These are phyloP conservation scores for Parasteatoda lunata DNA, from an alignment of 2,888 invertebrate genomes.

Conservation along the genomic window DNA sequence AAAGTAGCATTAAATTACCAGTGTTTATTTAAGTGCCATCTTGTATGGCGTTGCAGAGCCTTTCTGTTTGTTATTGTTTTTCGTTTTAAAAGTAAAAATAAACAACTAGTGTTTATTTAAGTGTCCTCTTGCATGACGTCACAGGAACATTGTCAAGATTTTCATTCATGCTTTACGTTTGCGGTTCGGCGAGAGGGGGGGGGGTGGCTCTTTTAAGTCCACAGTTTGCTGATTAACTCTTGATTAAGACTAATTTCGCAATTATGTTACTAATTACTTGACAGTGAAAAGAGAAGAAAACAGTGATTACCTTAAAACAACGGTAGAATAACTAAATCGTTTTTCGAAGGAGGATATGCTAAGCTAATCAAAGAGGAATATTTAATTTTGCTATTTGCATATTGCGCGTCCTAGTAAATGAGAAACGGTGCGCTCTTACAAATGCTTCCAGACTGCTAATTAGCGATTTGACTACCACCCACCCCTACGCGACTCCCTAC, in stretches of 20 bases:
- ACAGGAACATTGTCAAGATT: too few species aligned
- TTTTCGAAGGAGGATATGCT: conserved; percentile 54
- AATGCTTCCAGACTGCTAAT: conserved; percentile 47
- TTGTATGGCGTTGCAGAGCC: too few species aligned
- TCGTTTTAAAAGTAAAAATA: too few species aligned
- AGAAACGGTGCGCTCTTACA: conserved; percentile 27
- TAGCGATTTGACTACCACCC: conserved; percentile 43
- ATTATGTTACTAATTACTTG: conserved; percentile 61
- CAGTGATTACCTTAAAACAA: conserved; percentile 58
- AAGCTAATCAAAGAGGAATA: conserved; percentile 66
- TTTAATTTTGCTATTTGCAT: conserved; percentile 67
- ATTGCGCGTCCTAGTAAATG: conserved; percentile 44
- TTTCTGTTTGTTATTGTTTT: too few species aligned
- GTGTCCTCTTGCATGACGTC: too few species aligned
- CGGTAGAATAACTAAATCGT: conserved; percentile 60
- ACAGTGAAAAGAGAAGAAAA: conserved; percentile 9
- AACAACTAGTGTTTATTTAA: too few species aligned
- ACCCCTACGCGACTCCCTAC: neutral
- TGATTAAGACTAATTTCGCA: conserved; percentile 62
- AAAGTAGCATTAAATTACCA: too few species aligned
- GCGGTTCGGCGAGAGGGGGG: neutral
- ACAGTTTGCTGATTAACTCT: conserved; percentile 51
- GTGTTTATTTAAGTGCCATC: too few species aligned
- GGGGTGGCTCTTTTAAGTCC: conserved; percentile 13
- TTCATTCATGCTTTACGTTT: too few species aligned